These are phyloP conservation scores for Orussus abietinus DNA, from an alignment of 1,140 invertebrate species.

Conservation along the genomic window DNA sequence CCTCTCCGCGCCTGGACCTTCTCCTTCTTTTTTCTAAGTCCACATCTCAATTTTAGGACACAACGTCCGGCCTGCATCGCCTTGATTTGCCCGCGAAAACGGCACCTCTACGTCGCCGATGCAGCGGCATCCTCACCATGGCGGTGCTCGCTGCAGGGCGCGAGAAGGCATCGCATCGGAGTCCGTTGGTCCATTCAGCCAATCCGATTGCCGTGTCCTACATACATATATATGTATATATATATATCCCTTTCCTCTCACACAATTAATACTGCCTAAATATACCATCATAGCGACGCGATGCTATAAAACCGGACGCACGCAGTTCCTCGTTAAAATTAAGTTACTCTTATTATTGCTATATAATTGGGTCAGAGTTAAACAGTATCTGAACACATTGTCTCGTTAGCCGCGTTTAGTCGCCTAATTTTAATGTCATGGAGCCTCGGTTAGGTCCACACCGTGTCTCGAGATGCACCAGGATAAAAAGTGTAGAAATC, in stretches of 20 bases:
- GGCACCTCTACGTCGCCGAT: too few relatives aligned
- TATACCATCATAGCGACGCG: slow-evolving; percentile 23
- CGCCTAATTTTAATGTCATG: slow-evolving; percentile 31
- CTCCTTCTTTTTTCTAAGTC: slow-evolving; percentile 14
- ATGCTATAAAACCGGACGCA: slow-evolving; percentile 21
- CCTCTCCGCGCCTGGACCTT: too few relatives aligned
- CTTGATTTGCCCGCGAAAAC: too few relatives aligned
- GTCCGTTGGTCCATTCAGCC: slow-evolving; percentile 31
- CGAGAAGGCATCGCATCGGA: slow-evolving; percentile 34
- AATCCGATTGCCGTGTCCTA: slow-evolving; percentile 32
- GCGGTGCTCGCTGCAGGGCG: too few relatives aligned
- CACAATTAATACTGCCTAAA: slow-evolving; percentile 34
- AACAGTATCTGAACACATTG: slow-evolving; percentile 24
- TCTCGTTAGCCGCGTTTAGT: slow-evolving; percentile 17
- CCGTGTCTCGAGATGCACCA: too few relatives aligned
- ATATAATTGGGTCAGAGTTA: slow-evolving; percentile 22
- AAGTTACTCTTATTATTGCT: slow-evolving; percentile 30
- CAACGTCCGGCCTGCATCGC: too few relatives aligned
- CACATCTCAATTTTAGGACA: too few relatives aligned
- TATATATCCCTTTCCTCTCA: too few relatives aligned
- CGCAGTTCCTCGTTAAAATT: slow-evolving; percentile 15
- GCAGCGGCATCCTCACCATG: too few relatives aligned
- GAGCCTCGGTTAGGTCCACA: slow-evolving; percentile 20
- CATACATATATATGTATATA: too few relatives aligned
- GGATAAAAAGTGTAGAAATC: too few relatives aligned